Percentiles rank a stretch among this genome's conserved stretches.
phyloP scores from a whole-genome alignment of 2,797 vertebrate species.

The Falco naumanni region DNA sequence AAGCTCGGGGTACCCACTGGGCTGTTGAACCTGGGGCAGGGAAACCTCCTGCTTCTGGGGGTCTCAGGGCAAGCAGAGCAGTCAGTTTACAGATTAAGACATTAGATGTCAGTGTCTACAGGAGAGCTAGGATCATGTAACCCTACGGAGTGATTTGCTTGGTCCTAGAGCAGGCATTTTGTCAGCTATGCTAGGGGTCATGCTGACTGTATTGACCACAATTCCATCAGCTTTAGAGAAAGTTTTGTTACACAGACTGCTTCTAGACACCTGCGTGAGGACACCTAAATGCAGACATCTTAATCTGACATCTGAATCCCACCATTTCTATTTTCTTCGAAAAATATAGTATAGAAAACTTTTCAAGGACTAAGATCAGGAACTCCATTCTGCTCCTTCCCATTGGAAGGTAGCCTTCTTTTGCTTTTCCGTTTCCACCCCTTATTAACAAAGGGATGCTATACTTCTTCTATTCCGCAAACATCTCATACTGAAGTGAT shows the following conservation, averaged over 20 bases:
- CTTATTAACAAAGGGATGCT: not conserved
- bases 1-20: not conserved
- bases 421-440: not conserved
- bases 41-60: not conserved
- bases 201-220: not conserved
- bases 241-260: not conserved
- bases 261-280: not conserved
- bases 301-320: not conserved
- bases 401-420: not conserved
- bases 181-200: not conserved
- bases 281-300: not conserved
- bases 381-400: not conserved
- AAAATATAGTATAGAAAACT: not conserved
- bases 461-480: not conserved
- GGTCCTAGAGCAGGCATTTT: not conserved
- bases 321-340: not conserved
- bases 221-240: not conserved
- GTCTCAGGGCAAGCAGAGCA: not conserved
- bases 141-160: not conserved
- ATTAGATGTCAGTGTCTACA: not conserved
- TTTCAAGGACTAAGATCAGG: not conserved
- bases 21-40: not conserved
- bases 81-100: not conserved
- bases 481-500: not conserved
- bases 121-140: not conserved